Conservation (phyloP, 2,888 invertebrate species). For the Drosophila peninsularis region DNA sequence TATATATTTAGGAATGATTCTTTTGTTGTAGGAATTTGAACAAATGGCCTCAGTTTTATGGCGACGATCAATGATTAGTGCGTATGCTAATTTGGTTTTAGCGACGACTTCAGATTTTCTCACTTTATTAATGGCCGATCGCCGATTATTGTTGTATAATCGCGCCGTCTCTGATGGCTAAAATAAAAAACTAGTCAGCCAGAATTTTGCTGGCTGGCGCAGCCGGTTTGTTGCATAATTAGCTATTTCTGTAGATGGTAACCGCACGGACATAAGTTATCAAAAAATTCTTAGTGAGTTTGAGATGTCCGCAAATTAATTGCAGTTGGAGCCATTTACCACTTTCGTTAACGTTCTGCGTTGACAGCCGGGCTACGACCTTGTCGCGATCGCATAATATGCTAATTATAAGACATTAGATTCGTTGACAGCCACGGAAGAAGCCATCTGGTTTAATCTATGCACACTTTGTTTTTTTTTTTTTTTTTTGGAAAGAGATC, state of each 20-base stretch:
- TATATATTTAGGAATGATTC: not conserved
- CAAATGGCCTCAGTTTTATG: constrained; percentile 49
- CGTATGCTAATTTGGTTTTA: constrained; percentile 68
- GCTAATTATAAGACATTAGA: constrained; percentile 49
- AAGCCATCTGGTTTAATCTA: constrained; percentile 38
- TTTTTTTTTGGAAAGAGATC: constrained; percentile 10
- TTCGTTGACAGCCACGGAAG: constrained; percentile 46
- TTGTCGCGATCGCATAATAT: constrained; percentile 55
- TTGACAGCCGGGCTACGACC: constrained; percentile 56
- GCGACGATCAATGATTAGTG: constrained; percentile 51
- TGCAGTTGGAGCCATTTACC: constrained; percentile 61
- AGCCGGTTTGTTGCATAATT: constrained; percentile 73
- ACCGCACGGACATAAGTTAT: constrained; percentile 38
- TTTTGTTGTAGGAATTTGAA: constrained; percentile 50
- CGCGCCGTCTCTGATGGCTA: constrained; percentile 36
- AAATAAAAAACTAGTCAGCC: constrained; percentile 40
- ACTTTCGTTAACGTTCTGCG: constrained; percentile 64
- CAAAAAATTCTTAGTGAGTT: constrained; percentile 37
- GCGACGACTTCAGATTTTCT: constrained; percentile 54
- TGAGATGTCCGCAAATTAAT: constrained; percentile 58
- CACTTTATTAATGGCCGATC: constrained; percentile 57
- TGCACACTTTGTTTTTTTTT: constrained; percentile 11
- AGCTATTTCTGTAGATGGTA: constrained; percentile 55
- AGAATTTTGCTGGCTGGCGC: constrained; percentile 23
- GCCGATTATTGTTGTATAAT: constrained; percentile 70